Evolutionary conservation across 2,113 vertebrate genomes (phyloP).

Genomic region (Notechis scutatus): DNA sequence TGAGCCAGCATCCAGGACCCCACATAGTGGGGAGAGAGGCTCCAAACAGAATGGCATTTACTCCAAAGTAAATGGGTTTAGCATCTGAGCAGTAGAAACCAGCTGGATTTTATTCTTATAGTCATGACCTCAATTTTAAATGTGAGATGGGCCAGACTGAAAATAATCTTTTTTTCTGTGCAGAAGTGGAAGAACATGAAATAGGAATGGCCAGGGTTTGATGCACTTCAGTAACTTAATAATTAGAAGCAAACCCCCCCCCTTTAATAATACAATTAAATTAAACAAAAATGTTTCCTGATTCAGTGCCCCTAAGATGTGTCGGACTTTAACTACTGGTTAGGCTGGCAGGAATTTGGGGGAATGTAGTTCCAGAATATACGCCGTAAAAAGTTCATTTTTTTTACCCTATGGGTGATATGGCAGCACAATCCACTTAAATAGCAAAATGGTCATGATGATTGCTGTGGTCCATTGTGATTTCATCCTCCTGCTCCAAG

Average conservation of each 20-base stretch:
- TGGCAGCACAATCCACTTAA: neutral
- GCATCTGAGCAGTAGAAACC: neutral
- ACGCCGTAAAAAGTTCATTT: neutral
- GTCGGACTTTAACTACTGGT: neutral
- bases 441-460: neutral
- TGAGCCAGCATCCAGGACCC: neutral
- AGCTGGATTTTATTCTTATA: neutral
- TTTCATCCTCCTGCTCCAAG: neutral
- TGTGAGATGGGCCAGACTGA: neutral
- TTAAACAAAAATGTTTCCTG: neutral
- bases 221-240: neutral
- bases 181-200: neutral
- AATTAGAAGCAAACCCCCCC: neutral
- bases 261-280: neutral
- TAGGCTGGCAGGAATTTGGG: neutral
- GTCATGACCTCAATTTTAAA: neutral
- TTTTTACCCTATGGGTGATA: neutral
- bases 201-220: neutral
- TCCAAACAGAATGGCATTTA: neutral
- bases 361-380: neutral
- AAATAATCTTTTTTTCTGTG: neutral
- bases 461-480: neutral
- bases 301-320: neutral
- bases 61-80: neutral
- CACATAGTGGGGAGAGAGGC: neutral